Evolutionary conservation across 2,797 vertebrate species (phyloP).

Genomic region (Acrossocheilus wenchowensis): DNA sequence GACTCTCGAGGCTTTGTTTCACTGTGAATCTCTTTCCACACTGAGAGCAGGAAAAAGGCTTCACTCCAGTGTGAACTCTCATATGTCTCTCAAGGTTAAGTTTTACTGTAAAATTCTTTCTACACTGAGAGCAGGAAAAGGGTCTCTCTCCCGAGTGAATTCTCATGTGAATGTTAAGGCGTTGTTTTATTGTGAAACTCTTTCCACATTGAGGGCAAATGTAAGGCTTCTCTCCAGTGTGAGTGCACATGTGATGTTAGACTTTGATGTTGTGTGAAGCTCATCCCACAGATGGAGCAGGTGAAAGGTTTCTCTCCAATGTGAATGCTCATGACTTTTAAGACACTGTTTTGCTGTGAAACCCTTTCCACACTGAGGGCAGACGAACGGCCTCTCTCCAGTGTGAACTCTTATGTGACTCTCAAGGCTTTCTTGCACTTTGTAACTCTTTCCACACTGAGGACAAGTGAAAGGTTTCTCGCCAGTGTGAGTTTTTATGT

Average conservation of each 20-base stretch:
- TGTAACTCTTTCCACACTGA: conserved; percentile 15
- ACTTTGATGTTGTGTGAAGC: conserved; percentile 6
- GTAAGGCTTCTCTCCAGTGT: conserved; percentile 25
- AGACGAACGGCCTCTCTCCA: not conserved
- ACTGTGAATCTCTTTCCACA: conserved; percentile 28
- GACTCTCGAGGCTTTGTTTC: conserved; percentile 5
- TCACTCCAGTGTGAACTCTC: conserved; percentile 32
- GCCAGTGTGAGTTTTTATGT: not conserved
- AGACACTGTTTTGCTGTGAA: conserved; percentile 3
- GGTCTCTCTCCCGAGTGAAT: conserved; percentile 22
- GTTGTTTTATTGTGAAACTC: not conserved
- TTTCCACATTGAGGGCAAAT: conserved; percentile 9
- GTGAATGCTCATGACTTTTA: conserved; percentile 17
- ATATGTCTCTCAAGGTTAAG: not conserved
- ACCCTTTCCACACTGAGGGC: not conserved
- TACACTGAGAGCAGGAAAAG: not conserved
- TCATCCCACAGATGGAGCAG: conserved; percentile 9
- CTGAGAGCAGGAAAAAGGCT: not conserved
- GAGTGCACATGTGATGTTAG: conserved; percentile 15
- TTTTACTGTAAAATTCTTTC: conserved; percentile 8
- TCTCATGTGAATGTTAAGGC: conserved; percentile 16
- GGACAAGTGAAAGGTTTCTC: not conserved
- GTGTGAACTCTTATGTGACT: conserved; percentile 16
- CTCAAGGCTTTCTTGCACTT: conserved; percentile 10
- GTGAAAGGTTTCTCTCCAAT: not conserved